Evolutionary conservation across 2,888 invertebrate genomes (phyloP).

Genomic region (Nephrotoma appendiculata): DNA sequence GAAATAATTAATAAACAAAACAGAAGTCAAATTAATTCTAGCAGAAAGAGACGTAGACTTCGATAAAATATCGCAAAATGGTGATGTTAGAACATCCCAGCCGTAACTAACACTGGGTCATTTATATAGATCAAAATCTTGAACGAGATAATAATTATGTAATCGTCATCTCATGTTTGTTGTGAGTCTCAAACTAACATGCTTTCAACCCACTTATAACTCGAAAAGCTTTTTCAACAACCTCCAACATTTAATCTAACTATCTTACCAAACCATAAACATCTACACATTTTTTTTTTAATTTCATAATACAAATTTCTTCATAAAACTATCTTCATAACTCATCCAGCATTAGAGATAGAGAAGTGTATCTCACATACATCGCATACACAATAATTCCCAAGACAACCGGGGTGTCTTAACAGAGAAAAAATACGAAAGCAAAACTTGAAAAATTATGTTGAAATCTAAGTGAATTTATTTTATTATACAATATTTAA

Average conservation of each 20-base stretch:
- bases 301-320: background rate
- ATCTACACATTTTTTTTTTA: background rate
- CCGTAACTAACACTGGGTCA: too few species aligned
- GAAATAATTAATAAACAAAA: too few species aligned
- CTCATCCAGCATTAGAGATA: background rate
- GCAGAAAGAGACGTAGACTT: too few species aligned
- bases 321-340: background rate
- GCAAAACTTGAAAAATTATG: background rate
- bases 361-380: background rate
- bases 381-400: background rate
- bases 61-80: too few species aligned
- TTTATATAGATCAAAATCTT: too few species aligned
- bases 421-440: background rate
- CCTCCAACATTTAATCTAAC: background rate
- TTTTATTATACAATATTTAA: background rate
- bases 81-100: too few species aligned
- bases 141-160: too few species aligned
- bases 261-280: background rate
- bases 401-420: background rate
- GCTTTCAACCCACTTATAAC: too few species aligned
- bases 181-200: too few species aligned
- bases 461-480: background rate
- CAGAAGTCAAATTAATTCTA: too few species aligned
- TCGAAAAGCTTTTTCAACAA: background rate
- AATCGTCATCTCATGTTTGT: too few species aligned